Base-by-base conservation (phyloP, 1,140 invertebrate species). In the Leucophenga varia region DNA sequence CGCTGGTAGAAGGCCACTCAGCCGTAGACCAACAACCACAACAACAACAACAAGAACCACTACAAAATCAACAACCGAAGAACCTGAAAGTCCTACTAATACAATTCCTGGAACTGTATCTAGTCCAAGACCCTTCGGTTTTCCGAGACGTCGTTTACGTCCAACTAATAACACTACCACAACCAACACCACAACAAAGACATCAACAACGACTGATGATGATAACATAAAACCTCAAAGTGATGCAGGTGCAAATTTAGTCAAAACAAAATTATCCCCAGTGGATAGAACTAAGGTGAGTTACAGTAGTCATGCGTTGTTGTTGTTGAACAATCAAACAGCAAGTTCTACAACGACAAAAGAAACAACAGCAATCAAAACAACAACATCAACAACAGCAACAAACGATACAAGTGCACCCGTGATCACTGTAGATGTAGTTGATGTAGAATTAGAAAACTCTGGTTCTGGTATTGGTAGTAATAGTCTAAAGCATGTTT, bases 51-150 rank as follows among this genome's bases (percentile, higher is more conserved):
- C 45, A 51, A 60, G 16, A 40, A 46, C 54, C 50, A 48, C 25
- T 17, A 57, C 47, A 36, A 47, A 36, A 30, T 59, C 56, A 37
- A 48, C 43, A n/a, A 57, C 53, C 30, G 54, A 73, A 53, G 38
- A 60, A 35, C 47, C 45, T 37, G 17, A 48, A 43, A 50, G 43
- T 44, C 45, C 52, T 41, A 59, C 50, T 55, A 72, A 52, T 13
- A 54, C 20, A 56, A 48, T 47, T 53, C 44, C 44, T 59, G 47
- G 52, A 14, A 64, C 72, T 21, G 75, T 81, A 40, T 79, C 79
- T 46, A 79, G 79, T 68, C 79, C 79, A 43, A 69, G 80, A 64
- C 79, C 79, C n/a, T 81, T 80, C 54, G 76, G 78, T 59, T 80
- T 77, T 55, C 74, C 76, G 52, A 64, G 79, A 61, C 55, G 59